Percentiles rank a stretch among this genome's conserved stretches.
Evolutionary conservation across 1,140 invertebrate species (phyloP).

Genomic region (Adelges cooleyi): DNA sequence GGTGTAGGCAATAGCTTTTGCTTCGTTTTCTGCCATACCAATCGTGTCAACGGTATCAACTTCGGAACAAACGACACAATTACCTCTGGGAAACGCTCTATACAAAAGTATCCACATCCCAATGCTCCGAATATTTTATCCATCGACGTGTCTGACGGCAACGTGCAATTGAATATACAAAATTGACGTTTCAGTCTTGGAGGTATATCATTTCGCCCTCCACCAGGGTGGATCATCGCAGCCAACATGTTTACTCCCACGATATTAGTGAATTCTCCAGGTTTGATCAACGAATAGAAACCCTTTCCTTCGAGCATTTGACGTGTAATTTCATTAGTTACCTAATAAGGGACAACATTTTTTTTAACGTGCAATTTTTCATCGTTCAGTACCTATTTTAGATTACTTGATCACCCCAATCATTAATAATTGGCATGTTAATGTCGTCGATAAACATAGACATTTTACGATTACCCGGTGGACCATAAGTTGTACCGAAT

Average conservation of each 20-base stretch:
- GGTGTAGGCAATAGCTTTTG: slow-evolving; percentile 77
- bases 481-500: slow-evolving; percentile 89
- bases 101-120: slow-evolving; percentile 79
- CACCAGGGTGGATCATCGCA: slow-evolving; percentile 89
- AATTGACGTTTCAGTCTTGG: slow-evolving; percentile 88
- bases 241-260: slow-evolving; percentile 85
- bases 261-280: slow-evolving; percentile 86
- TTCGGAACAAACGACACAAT: slow-evolving; percentile 67
- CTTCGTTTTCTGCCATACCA: slow-evolving; percentile 74
- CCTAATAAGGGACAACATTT: too few species aligned
- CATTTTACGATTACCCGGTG: slow-evolving; percentile 84
- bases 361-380: too few species aligned
- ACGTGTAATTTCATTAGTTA: slow-evolving; percentile 90
- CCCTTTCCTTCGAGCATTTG: slow-evolving; percentile 94
- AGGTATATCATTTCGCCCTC: slow-evolving; percentile 91
- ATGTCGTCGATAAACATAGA: slow-evolving; percentile 92
- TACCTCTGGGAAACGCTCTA: slow-evolving; percentile 71
- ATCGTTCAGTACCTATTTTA: too few species aligned
- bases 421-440: slow-evolving; percentile 89
- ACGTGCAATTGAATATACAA: slow-evolving; percentile 87
- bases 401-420: slow-evolving; percentile 75
- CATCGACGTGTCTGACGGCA: slow-evolving; percentile 70
- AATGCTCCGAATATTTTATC: slow-evolving; percentile 79
- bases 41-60: slow-evolving; percentile 73
- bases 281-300: slow-evolving; percentile 93